Evolutionary conservation across 2,888 invertebrate species (phyloP).

Genomic region (Sminthurides aquaticus): DNA sequence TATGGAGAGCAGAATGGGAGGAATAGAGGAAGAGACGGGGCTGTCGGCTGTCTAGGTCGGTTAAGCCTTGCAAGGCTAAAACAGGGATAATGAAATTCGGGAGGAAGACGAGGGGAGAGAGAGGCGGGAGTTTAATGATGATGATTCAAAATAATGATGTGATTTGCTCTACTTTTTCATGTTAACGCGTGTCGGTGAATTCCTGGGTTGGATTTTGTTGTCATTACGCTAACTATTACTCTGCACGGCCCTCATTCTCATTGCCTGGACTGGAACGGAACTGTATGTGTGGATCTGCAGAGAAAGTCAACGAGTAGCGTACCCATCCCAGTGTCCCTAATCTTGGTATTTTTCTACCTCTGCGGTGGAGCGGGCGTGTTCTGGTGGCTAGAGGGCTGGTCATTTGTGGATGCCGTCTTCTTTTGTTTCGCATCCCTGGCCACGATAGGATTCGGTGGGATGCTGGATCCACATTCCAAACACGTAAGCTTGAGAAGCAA

Average conservation of each 20-base stretch:
- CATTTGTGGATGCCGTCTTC: conserved; percentile 43
- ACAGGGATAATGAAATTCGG: no score
- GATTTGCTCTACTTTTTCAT: conserved; percentile 5
- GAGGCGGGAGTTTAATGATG: not conserved
- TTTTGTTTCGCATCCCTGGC: conserved; percentile 49
- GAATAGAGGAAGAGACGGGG: no score
- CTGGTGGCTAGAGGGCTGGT: conserved; percentile 44
- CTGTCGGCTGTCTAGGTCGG: no score
- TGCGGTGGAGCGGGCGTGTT: conserved; percentile 43
- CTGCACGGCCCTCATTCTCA: not conserved
- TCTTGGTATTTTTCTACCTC: conserved; percentile 41
- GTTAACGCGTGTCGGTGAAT: not conserved
- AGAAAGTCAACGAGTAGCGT: conserved; percentile 31
- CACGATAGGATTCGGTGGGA: conserved; percentile 69
- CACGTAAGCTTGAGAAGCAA: conserved; percentile 32
- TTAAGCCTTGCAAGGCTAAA: no score
- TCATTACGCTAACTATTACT: not conserved
- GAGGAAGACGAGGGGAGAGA: not conserved
- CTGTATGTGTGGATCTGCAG: not conserved
- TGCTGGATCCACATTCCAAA: conserved; percentile 43
- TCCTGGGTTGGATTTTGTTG: not conserved
- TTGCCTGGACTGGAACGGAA: not conserved
- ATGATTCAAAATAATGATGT: conserved; percentile 7
- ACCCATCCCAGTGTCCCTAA: conserved; percentile 43
- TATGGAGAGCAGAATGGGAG: not conserved